phyloP scores from a whole-genome alignment of 2,113 vertebrate genomes.

The Neogobius melanostomus region DNA sequence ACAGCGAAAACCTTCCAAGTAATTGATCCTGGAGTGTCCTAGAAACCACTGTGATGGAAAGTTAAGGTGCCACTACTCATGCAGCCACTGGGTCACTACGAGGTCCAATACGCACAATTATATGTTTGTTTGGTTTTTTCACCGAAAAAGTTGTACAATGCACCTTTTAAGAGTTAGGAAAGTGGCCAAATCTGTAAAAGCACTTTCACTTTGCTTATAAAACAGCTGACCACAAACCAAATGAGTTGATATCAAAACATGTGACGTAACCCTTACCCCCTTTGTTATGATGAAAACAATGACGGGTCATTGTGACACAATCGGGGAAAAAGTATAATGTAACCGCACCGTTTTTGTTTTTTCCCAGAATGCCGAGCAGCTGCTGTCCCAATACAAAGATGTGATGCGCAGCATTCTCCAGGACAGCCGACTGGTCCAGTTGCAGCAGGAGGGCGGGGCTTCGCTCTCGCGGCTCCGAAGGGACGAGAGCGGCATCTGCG shows the following conservation, averaged over 20 bases:
- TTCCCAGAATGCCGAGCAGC: conserved; percentile 79
- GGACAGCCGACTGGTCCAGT: conserved; percentile 78
- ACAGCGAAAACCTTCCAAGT: no score
- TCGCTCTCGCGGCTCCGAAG: conserved; percentile 83
- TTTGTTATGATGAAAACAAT: not conserved
- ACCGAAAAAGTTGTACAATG: not conserved
- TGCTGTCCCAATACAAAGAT: conserved; percentile 73
- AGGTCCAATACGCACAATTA: no score
- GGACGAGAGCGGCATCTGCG: conserved; percentile 75
- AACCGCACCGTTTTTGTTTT: not conserved
- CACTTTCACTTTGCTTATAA: not conserved
- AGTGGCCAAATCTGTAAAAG: not conserved
- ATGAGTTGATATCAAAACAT: not conserved
- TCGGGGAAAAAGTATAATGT: no score
- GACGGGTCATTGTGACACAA: not conserved
- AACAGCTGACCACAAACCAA: not conserved
- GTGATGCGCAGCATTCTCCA: conserved; percentile 85
- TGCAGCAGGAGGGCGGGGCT: conserved; percentile 87
- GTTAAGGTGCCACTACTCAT: no score
- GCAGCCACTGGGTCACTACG: no score
- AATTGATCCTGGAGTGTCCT: no score
- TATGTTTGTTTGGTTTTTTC: no score
- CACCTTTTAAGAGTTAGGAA: not conserved
- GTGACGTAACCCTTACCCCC: not conserved
- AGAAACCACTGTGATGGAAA: no score